Conservation (phyloP, 2,113 vertebrate genomes). For the Hymenochirus boettgeri region DNA sequence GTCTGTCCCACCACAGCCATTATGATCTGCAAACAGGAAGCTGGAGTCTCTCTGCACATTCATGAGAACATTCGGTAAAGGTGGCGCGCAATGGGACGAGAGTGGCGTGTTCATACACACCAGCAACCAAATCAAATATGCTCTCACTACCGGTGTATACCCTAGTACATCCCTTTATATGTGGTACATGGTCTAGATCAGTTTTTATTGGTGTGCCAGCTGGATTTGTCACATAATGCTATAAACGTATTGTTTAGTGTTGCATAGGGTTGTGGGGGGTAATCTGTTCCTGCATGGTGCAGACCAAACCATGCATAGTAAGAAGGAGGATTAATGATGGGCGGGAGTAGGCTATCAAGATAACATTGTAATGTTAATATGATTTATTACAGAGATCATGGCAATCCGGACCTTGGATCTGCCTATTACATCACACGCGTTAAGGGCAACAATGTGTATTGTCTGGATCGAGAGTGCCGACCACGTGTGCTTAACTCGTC, state of each 20-base stretch:
- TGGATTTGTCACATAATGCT: no score
- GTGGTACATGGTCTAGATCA: no score
- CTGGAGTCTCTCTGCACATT: slow-evolving; percentile 92
- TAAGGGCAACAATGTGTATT: slow-evolving; percentile 91
- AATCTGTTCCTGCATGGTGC: no score
- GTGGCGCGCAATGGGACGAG: slow-evolving; percentile 94
- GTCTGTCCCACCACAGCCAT: slow-evolving; percentile 72
- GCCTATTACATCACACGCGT: slow-evolving; percentile 94
- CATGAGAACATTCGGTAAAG: slow-evolving; percentile 98
- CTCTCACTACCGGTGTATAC: slow-evolving; percentile 91
- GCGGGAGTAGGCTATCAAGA: no score
- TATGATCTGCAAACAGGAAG: slow-evolving; percentile 96
- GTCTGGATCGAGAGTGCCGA: slow-evolving; percentile 87
- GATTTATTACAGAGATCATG: slow-evolving; percentile 74
- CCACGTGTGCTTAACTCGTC: slow-evolving; percentile 92
- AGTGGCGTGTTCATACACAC: slow-evolving; percentile 97
- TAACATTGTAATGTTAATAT: no score
- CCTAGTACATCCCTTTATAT: no score
- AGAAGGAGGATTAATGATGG: no score
- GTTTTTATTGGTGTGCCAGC: no score
- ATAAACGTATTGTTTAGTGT: no score
- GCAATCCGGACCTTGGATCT: slow-evolving; percentile 94
- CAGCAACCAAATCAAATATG: slow-evolving; percentile 99
- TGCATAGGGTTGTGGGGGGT: no score
- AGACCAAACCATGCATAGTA: no score